Percentiles rank a stretch among this genome's conserved stretches.
Evolutionary conservation across 2,113 vertebrate genomes (phyloP).

Genomic region (Perca fluviatilis): DNA sequence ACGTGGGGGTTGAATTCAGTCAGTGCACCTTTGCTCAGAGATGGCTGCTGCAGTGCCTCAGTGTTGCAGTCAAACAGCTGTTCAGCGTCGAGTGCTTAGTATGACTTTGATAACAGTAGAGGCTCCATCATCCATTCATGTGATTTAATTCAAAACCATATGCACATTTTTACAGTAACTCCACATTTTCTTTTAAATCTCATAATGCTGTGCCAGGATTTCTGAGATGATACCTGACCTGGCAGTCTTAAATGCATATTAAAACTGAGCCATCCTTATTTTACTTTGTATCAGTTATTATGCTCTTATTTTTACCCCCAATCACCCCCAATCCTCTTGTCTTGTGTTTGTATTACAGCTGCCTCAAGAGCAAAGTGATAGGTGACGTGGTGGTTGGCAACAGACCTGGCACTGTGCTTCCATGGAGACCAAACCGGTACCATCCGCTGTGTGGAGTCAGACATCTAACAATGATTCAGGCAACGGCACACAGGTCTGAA

Average conservation of each 20-base stretch:
- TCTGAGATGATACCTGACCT: neutral
- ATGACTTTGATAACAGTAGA: neutral
- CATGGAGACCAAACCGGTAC: slow-evolving; percentile 85
- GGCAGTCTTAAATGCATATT: neutral
- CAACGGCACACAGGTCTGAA: slow-evolving; percentile 80
- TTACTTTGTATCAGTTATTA: neutral
- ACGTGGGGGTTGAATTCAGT: neutral
- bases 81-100: neutral
- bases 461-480: slow-evolving; percentile 71
- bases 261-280: neutral
- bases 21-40: neutral
- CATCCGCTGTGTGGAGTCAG: slow-evolving; percentile 83
- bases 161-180: neutral
- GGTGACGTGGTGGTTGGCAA: slow-evolving; percentile 41
- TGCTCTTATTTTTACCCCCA: no score
- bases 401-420: slow-evolving; percentile 52
- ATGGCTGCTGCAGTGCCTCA: slow-evolving; percentile 7
- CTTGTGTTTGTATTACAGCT: slow-evolving; percentile 45
- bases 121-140: slow-evolving; percentile 10
- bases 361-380: slow-evolving; percentile 51
- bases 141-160: neutral
- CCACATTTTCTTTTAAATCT: neutral
- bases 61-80: slow-evolving; percentile 11
- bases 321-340: neutral
- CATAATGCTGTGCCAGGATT: neutral